These are phyloP conservation scores for Periophthalmus modestus DNA, from an alignment of 2,113 vertebrate species.

Conservation along the genomic window DNA sequence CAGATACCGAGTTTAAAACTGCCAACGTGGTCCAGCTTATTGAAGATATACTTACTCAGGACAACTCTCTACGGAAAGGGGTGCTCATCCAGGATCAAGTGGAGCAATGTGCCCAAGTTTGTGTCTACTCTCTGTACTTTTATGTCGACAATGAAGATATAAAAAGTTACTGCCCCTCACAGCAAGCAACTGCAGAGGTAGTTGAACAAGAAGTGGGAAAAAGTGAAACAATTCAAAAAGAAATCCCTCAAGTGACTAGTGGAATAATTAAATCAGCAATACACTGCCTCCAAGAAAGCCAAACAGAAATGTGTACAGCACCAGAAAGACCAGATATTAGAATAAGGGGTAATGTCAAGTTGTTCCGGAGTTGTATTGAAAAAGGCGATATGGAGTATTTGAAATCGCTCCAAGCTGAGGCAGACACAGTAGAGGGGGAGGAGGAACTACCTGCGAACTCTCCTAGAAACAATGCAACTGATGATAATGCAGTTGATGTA, in stretches of 20 bases:
- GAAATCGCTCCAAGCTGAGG: conserved; percentile 82
- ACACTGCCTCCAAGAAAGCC: conserved; percentile 70
- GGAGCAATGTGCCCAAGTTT: conserved; percentile 74
- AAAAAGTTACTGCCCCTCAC: conserved; percentile 57
- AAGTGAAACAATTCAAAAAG: conserved; percentile 3
- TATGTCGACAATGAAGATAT: conserved; percentile 73
- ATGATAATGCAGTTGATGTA: conserved; percentile 57
- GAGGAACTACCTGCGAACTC: conserved; percentile 17
- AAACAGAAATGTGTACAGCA: conserved; percentile 59
- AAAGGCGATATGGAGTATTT: conserved; percentile 86
- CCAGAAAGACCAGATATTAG: conserved; percentile 72
- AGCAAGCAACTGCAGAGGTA: neutral
- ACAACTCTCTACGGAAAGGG: conserved; percentile 83
- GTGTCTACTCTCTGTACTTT: conserved; percentile 84
- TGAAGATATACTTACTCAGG: conserved; percentile 83
- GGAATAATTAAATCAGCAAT: conserved; percentile 72
- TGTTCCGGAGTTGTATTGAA: conserved; percentile 89
- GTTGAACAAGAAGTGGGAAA: conserved; percentile 15
- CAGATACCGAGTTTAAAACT: conserved; percentile 74
- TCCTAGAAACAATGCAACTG: conserved; percentile 11
- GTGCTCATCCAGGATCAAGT: conserved; percentile 86
- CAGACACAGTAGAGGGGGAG: conserved; percentile 65
- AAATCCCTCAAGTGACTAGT: conserved; percentile 60
- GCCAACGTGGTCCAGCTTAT: conserved; percentile 83
- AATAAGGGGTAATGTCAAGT: conserved; percentile 84